Base-by-base conservation (phyloP, 2,888 invertebrate genomes). In the Odontothrips loti region DNA sequence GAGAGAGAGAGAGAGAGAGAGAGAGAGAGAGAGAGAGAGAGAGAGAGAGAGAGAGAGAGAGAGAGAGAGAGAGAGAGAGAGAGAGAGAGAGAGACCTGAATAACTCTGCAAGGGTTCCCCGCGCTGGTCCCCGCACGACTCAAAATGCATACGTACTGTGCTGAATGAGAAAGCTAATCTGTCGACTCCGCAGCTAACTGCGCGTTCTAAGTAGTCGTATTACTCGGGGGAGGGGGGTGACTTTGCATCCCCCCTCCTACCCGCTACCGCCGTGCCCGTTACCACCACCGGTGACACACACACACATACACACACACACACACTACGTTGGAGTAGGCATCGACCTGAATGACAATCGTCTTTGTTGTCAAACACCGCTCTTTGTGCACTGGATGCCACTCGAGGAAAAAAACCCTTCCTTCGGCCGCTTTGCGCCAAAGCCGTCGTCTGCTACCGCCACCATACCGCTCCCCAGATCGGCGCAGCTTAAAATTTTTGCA, bases 331-430 rank as follows among this genome's bases (percentile, higher is more conserved):
- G 23, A 75, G 34, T 43, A 75, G 68, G 68, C 68, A 75, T 75
- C 68, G 68, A 12, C 27, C 68, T 75, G 68, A 27, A 75, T 75
- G 68, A 75, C 68, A 75, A 75, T 75, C 68, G 68, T 75, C 68
- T 75, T 75, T 75, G 68, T 75, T 75, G 68, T 75, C 68, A 75
- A 75, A 75, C 68, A 75, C 68, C 68, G 68, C 12, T 27, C 68
- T 27, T 75, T 75, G 68, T 75, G 23, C 68, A 58, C 17, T n/a
- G 58, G 58, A 43, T 43, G 58, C 58, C 68, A 75, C 68, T 75
- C 68, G 23, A 58, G 34, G 34, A 58, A 58, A 58, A 48, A 58
- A 75, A 23, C 68, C 68, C 68, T 75, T 68, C 51, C 15, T 68
- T 58, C 23, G 3, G 11, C 27, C 68, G 12, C 68, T 23, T 23